Conservation (phyloP, 2,888 invertebrate genomes). For the Cheilosia vulpina region DNA sequence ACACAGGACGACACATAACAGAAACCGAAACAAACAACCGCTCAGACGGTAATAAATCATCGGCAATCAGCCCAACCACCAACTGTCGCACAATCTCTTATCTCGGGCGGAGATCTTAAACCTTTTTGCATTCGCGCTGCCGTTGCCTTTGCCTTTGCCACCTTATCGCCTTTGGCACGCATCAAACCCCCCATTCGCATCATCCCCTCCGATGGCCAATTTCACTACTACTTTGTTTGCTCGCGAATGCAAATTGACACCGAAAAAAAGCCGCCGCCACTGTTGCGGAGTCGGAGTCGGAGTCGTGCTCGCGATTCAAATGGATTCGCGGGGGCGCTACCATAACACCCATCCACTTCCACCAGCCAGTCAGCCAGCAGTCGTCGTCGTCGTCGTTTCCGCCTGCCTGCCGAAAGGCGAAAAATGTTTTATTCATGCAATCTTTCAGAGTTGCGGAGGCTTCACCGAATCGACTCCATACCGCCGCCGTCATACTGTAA, state of each 20-base stretch:
- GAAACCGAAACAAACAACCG: slow-evolving; percentile 7
- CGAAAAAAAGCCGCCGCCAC: slow-evolving; percentile 53
- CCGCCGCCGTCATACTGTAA: slow-evolving; percentile 11
- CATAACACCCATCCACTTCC: slow-evolving; percentile 37
- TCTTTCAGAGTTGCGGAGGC: slow-evolving; percentile 40
- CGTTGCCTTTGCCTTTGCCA: slow-evolving; percentile 30
- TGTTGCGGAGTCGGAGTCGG: neutral
- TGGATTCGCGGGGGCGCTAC: slow-evolving; percentile 69
- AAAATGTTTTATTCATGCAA: slow-evolving; percentile 74
- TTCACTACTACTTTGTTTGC: slow-evolving; percentile 21
- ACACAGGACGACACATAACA: neutral
- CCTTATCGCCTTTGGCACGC: slow-evolving; percentile 70
- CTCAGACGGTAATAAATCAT: slow-evolving; percentile 72
- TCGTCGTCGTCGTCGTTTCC: neutral
- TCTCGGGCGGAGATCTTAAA: slow-evolving; percentile 63
- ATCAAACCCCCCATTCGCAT: slow-evolving; percentile 17
- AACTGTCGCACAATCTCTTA: slow-evolving; percentile 72
- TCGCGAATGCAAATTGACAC: slow-evolving; percentile 70
- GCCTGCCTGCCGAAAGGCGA: slow-evolving; percentile 41
- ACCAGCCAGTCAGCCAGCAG: slow-evolving; percentile 8
- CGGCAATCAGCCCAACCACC: slow-evolving; percentile 65
- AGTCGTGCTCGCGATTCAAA: slow-evolving; percentile 62
- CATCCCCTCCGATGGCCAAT: neutral
- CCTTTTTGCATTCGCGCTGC: slow-evolving; percentile 68
- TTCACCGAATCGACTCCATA: neutral